phyloP scores from a whole-genome alignment of 2,888 invertebrate genomes.

The Leucophenga montana region DNA sequence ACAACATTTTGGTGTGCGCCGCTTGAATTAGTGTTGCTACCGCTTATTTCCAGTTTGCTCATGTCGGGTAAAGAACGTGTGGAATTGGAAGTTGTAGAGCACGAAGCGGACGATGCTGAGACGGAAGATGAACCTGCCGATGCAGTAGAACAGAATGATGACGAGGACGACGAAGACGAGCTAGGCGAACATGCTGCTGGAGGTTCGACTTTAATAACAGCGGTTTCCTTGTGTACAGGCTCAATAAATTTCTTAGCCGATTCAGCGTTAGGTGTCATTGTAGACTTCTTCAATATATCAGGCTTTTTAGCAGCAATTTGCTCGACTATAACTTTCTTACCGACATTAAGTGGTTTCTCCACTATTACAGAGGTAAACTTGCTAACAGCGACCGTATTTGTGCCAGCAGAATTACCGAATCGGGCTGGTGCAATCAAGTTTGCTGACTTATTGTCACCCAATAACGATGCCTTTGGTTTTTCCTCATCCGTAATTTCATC shows the following conservation, averaged over 20 bases:
- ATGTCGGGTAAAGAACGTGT: constrained; percentile 66
- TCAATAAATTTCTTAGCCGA: constrained; percentile 55
- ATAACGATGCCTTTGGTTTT: constrained; percentile 39
- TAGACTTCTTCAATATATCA: constrained; percentile 30
- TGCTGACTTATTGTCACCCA: constrained; percentile 49
- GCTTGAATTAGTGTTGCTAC: constrained; percentile 48
- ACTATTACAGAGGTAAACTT: constrained; percentile 66
- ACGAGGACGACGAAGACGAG: constrained; percentile 63
- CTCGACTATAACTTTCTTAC: constrained; percentile 22
- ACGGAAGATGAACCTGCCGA: constrained; percentile 50
- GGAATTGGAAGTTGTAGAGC: constrained; percentile 42
- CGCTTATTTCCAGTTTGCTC: constrained; percentile 68
- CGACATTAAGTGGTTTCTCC: constrained; percentile 55
- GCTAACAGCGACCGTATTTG: constrained; percentile 30
- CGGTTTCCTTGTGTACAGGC: constrained; percentile 57
- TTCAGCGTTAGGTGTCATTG: constrained; percentile 17
- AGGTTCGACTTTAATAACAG: constrained; percentile 59
- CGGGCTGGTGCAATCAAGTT: constrained; percentile 54
- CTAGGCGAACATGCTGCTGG: constrained; percentile 61
- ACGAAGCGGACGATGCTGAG: constrained; percentile 48
- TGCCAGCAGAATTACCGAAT: constrained; percentile 38
- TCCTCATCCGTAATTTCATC: constrained; percentile 51
- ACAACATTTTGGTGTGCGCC: constrained; percentile 35
- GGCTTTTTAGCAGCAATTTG: constrained; percentile 23
- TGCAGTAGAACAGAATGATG: constrained; percentile 57